A percentile compares a stretch with the other conserved stretches of the same genome.
phyloP scores from a whole-genome alignment of 1,140 invertebrate species.

The Oedothorax gibbosus region DNA sequence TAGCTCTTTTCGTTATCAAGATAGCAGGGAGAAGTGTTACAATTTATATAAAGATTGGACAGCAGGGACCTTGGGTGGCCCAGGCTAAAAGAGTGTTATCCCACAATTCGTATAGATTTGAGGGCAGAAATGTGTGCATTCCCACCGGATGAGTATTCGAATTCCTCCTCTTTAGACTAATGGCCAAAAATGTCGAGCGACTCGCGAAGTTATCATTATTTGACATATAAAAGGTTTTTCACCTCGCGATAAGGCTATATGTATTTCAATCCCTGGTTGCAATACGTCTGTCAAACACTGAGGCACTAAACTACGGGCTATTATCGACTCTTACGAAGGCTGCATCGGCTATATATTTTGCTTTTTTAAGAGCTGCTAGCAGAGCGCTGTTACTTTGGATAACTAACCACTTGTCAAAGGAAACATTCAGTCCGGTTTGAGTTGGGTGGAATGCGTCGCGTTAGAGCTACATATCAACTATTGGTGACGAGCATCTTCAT shows the following conservation, averaged over 20 bases:
- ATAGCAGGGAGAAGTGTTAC: constrained; percentile 38
- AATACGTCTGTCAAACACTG: not conserved
- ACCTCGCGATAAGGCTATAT: constrained; percentile 22
- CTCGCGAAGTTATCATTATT: constrained; percentile 28
- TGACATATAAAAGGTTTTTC: constrained; percentile 31
- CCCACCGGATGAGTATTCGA: constrained; percentile 1
- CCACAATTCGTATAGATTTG: constrained; percentile 13
- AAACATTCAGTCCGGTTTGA: too few species aligned
- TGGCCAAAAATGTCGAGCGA: constrained; percentile 22
- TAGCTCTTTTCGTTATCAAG: constrained; percentile 35
- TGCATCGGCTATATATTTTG: not conserved
- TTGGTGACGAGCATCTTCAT: too few species aligned
- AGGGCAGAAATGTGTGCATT: constrained; percentile 3
- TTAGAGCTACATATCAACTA: too few species aligned
- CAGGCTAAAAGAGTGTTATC: constrained; percentile 21
- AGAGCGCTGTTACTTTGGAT: too few species aligned
- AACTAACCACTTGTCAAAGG: too few species aligned
- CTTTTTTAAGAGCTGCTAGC: not conserved
- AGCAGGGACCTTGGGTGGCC: constrained; percentile 29
- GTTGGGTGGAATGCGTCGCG: too few species aligned
- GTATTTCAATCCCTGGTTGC: constrained; percentile 2
- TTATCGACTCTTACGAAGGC: not conserved
- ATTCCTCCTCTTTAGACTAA: constrained; percentile 4
- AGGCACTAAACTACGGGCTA: not conserved
- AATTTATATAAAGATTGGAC: constrained; percentile 37